These are phyloP conservation scores for Druon quercuslanigerum DNA, from an alignment of 1,140 invertebrate species.

Conservation along the genomic window DNA sequence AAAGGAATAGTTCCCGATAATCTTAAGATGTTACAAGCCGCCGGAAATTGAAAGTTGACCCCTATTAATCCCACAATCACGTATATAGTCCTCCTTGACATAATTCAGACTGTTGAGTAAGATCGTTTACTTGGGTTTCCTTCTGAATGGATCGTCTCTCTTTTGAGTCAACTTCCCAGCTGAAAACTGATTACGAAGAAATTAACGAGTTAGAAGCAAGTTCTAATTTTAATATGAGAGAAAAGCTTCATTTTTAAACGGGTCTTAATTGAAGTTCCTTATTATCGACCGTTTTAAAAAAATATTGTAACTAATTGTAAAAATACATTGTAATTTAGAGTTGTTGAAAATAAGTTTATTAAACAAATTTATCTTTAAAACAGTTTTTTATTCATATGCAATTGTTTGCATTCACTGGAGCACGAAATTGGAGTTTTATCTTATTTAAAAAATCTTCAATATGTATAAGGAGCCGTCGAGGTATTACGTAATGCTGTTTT, in stretches of 20 bases:
- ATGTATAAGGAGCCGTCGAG: too few relatives aligned
- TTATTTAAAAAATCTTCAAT: too few relatives aligned
- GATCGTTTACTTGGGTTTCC: constrained; percentile 15
- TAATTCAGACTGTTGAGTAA: constrained; percentile 16
- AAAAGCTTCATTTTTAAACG: too few relatives aligned
- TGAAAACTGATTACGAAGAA: not conserved
- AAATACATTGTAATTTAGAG: too few relatives aligned
- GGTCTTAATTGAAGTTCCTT: too few relatives aligned
- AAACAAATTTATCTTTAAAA: not conserved
- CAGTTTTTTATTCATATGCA: not conserved
- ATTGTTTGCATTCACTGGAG: not conserved
- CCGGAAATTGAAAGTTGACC: constrained; percentile 26
- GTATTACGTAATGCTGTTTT: too few relatives aligned
- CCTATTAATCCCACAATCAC: constrained; percentile 17
- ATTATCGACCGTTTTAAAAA: too few relatives aligned
- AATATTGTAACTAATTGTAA: too few relatives aligned
- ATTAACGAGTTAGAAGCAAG: too few relatives aligned
- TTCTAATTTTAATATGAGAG: too few relatives aligned
- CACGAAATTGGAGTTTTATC: too few relatives aligned
- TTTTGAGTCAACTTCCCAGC: not conserved
- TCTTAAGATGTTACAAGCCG: not conserved
- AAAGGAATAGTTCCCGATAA: constrained; percentile 8
- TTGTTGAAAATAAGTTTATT: too few relatives aligned
- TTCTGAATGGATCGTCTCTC: constrained; percentile 2
- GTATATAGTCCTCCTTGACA: constrained; percentile 22